Conservation (phyloP, 1,140 invertebrate species). For the Metaphire vulgaris region DNA sequence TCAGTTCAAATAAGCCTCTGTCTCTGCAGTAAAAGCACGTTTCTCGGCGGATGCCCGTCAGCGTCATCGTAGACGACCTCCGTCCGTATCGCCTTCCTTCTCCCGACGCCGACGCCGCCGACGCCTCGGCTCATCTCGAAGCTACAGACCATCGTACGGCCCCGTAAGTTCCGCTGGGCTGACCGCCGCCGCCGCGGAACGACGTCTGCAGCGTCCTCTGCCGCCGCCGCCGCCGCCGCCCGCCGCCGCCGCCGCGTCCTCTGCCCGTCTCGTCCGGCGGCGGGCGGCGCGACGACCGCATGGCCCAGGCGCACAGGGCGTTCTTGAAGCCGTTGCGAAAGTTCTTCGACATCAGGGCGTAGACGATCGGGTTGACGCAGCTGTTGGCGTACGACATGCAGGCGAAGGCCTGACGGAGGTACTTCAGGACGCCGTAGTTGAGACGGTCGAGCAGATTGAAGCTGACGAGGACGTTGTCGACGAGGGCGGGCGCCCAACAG, state of each 20-base stretch:
- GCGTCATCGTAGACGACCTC: background rate
- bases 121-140: background rate
- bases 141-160: background rate
- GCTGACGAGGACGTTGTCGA: slow-evolving; percentile 62
- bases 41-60: background rate
- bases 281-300: background rate
- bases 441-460: slow-evolving; percentile 56
- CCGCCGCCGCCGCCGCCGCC: no score
- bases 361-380: slow-evolving; percentile 70
- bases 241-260: no score
- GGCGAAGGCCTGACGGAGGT: slow-evolving; percentile 60
- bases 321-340: slow-evolving; percentile 62
- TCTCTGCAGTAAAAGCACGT: no score
- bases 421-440: slow-evolving; percentile 57
- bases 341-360: slow-evolving; percentile 73
- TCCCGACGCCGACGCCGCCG: background rate
- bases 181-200: background rate
- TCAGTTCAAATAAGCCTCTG: no score
- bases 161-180: background rate
- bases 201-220: background rate
- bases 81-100: background rate
- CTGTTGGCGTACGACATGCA: slow-evolving; percentile 58
- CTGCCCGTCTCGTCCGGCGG: no score
- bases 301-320: background rate
- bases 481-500: slow-evolving; percentile 64